Conservation (phyloP, 2,113 vertebrate genomes). For the Brachionichthys hirsutus region DNA sequence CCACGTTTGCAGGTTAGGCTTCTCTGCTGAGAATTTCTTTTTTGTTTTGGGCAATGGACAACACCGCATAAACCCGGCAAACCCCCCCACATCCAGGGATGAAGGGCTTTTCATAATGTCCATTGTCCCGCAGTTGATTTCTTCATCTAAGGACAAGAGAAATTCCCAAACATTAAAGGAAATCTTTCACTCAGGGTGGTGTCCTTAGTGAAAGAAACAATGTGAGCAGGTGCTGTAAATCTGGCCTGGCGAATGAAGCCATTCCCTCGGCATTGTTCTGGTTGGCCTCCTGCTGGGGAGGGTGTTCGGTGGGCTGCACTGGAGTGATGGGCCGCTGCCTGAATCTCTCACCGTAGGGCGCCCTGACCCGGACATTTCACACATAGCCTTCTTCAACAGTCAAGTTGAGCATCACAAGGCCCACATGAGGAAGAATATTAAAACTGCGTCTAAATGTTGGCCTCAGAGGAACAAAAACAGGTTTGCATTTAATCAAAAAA, state of each 20-base stretch:
- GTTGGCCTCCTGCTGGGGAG: constrained; percentile 54
- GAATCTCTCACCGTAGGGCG: constrained; percentile 45
- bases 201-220: constrained; percentile 62
- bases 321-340: constrained; percentile 19
- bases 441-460: neutral
- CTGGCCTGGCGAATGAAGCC: constrained; percentile 67
- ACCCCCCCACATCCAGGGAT: neutral
- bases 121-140: constrained; percentile 51
- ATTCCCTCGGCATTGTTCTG: constrained; percentile 70
- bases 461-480: neutral
- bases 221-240: constrained; percentile 76
- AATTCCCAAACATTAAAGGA: constrained; percentile 54
- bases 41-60: constrained; percentile 18
- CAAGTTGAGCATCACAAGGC: neutral
- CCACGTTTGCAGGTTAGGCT: constrained; percentile 4
- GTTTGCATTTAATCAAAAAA: neutral
- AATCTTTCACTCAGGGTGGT: constrained; percentile 18
- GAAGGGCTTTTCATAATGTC: constrained; percentile 46
- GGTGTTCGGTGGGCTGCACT: constrained; percentile 26
- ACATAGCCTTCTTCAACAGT: constrained; percentile 18
- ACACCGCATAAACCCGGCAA: constrained; percentile 23
- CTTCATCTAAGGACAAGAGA: constrained; percentile 52
- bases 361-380: constrained; percentile 46
- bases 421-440: neutral
- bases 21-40: neutral